Percentiles rank a stretch among this genome's conserved stretches.
These are phyloP conservation scores for Folsomia candida DNA, from an alignment of 2,888 invertebrate species.

Conservation along the genomic window DNA sequence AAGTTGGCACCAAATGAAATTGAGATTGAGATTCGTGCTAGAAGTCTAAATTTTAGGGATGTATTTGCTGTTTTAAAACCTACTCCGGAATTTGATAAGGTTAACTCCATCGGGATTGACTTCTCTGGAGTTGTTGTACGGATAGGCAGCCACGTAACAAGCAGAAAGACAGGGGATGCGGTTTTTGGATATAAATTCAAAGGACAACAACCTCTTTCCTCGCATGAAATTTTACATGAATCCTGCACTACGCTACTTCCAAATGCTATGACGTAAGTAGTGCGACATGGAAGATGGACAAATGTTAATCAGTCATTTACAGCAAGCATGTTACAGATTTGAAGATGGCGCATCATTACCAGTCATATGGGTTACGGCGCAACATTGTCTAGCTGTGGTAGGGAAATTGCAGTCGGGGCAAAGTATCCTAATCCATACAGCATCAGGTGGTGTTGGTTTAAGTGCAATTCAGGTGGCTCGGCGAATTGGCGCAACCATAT, in stretches of 20 bases:
- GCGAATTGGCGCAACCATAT: constrained; percentile 22
- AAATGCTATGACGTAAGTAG: too few relatives aligned
- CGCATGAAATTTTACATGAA: too few relatives aligned
- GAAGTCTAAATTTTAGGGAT: constrained; percentile 21
- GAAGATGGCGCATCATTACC: constrained; percentile 36
- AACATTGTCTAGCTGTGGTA: constrained; percentile 21
- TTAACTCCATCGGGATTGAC: constrained; percentile 20
- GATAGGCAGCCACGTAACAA: not conserved
- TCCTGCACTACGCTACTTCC: too few relatives aligned
- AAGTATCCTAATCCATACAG: constrained; percentile 32
- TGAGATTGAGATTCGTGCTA: constrained; percentile 15
- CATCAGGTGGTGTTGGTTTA: constrained; percentile 33
- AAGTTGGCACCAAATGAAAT: too few relatives aligned
- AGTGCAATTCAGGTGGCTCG: constrained; percentile 32
- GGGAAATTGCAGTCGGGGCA: constrained; percentile 24
- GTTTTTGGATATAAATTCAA: constrained; percentile 15
- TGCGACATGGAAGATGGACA: too few relatives aligned
- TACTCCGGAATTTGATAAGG: not conserved
- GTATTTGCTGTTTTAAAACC: constrained; percentile 23
- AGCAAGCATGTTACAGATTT: too few relatives aligned
- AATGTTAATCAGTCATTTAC: too few relatives aligned
- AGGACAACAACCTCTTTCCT: too few relatives aligned
- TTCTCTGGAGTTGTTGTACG: constrained; percentile 22
- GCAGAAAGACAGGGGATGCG: constrained; percentile 21
- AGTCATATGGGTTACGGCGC: constrained; percentile 17